Percentiles rank a stretch among this genome's conserved stretches.
Evolutionary conservation across 2,888 invertebrate species (phyloP).

Genomic region (Drosophila mayaguana): DNA sequence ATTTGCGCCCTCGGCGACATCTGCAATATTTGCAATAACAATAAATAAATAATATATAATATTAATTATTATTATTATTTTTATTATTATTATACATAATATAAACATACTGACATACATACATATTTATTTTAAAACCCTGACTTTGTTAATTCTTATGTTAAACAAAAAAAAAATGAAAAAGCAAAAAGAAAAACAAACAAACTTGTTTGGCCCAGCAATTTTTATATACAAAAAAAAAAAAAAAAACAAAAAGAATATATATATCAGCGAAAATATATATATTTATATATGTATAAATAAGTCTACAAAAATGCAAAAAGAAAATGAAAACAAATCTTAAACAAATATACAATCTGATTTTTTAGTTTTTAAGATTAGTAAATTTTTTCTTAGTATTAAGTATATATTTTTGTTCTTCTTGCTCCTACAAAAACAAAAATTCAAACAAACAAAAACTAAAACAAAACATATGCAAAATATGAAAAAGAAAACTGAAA

Average conservation of each 20-base stretch:
- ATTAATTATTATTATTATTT: slow-evolving; percentile 52
- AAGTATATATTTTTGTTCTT: slow-evolving; percentile 77
- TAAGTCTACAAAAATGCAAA: slow-evolving; percentile 44
- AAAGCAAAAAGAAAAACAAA: slow-evolving; percentile 27
- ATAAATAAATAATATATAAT: slow-evolving; percentile 41
- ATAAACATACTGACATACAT: slow-evolving; percentile 46
- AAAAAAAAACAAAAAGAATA: slow-evolving; percentile 30
- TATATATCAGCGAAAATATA: slow-evolving; percentile 13
- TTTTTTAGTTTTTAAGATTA: slow-evolving; percentile 82
- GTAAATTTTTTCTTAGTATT: slow-evolving; percentile 83
- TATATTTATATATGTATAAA: slow-evolving; percentile 22
- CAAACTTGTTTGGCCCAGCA: slow-evolving; percentile 47
- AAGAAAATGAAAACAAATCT: slow-evolving; percentile 57
- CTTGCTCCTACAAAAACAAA: slow-evolving; percentile 69
- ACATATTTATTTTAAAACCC: slow-evolving; percentile 79
- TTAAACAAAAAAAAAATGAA: slow-evolving; percentile 45
- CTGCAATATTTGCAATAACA: slow-evolving; percentile 79
- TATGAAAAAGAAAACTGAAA: slow-evolving; percentile 30
- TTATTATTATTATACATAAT: slow-evolving; percentile 43
- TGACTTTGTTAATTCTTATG: slow-evolving; percentile 81
- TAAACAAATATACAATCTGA: slow-evolving; percentile 81
- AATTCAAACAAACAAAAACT: slow-evolving; percentile 42
- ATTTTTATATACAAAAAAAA: slow-evolving; percentile 49
- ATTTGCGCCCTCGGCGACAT: slow-evolving; percentile 69
- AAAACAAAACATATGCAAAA: slow-evolving; percentile 48